Evolutionary conservation across 2,113 vertebrate genomes (phyloP).

Genomic region (Corynorhinus townsendii): DNA sequence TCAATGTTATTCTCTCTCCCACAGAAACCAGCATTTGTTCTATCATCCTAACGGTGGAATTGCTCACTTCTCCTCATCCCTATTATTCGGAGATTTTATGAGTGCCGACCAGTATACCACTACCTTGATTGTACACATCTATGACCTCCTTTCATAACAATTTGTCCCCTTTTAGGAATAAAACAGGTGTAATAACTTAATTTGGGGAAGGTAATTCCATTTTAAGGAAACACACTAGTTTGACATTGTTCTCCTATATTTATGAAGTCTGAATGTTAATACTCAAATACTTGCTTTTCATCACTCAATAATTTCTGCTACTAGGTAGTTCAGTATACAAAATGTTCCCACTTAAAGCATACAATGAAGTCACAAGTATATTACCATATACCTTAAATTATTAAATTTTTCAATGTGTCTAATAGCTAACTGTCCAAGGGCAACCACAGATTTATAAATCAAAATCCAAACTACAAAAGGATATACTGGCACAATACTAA

Average conservation of each 20-base stretch:
- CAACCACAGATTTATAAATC: neutral
- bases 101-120: neutral
- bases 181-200: neutral
- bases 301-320: neutral
- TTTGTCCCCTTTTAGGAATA: neutral
- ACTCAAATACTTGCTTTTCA: neutral
- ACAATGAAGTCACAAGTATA: neutral
- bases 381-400: neutral
- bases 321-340: neutral
- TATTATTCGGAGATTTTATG: neutral
- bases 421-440: neutral
- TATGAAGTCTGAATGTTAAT: neutral
- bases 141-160: neutral
- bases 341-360: neutral
- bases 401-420: neutral
- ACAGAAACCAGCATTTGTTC: neutral
- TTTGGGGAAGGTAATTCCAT: neutral
- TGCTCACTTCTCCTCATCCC: neutral
- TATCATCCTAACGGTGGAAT: neutral
- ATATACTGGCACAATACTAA: neutral
- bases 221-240: neutral
- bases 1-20: neutral
- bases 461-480: neutral
- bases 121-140: neutral
- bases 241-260: neutral